phyloP scores from a whole-genome alignment of 2,888 invertebrate species.

The Temnothorax rugatulus region DNA sequence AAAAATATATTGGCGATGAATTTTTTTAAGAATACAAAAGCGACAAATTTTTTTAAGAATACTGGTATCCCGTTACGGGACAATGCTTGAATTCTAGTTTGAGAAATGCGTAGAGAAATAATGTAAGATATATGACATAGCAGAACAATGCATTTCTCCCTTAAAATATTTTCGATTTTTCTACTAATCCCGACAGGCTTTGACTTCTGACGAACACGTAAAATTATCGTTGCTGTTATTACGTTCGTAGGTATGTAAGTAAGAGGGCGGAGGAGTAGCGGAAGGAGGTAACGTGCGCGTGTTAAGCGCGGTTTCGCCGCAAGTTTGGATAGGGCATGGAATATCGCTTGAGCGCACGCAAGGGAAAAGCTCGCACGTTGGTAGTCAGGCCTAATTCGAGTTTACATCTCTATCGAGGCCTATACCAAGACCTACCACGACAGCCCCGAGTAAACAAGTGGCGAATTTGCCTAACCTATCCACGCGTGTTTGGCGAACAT shows the following conservation, averaged over 20 bases:
- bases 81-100: background rate
- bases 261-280: background rate
- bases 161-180: background rate
- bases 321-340: slow-evolving; percentile 74
- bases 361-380: slow-evolving; percentile 69
- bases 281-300: slow-evolving; percentile 50
- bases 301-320: slow-evolving; percentile 73
- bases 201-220: background rate
- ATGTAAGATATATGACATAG: background rate
- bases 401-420: slow-evolving; percentile 76
- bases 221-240: slow-evolving; percentile 51
- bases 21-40: background rate
- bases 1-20: background rate
- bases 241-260: slow-evolving; percentile 38
- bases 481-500: slow-evolving; percentile 43
- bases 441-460: slow-evolving; percentile 23
- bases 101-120: background rate
- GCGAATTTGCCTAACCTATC: slow-evolving; percentile 33
- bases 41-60: background rate
- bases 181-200: background rate
- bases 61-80: background rate
- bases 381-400: slow-evolving; percentile 75
- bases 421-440: slow-evolving; percentile 60
- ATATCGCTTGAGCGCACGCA: slow-evolving; percentile 74
- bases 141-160: background rate